Conservation (phyloP, 2,888 invertebrate genomes). For the Hirtodrosophila alboralis region DNA sequence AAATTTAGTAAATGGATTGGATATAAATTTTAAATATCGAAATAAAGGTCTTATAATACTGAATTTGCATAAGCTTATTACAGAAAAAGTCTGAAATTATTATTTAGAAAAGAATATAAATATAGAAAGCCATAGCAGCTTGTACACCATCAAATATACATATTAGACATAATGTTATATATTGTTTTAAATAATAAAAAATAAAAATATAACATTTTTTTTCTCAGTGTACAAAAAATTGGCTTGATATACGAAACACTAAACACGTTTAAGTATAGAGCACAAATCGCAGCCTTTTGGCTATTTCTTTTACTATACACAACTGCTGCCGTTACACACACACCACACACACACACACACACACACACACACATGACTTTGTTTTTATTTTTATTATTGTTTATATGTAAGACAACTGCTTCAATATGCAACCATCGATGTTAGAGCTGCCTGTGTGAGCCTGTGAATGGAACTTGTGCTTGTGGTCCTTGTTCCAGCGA, state of each 20-base stretch:
- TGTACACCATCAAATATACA: too few species aligned
- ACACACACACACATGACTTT: slow-evolving; percentile 6
- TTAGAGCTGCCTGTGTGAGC: slow-evolving; percentile 4
- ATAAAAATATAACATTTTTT: too few species aligned
- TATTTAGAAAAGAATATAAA: too few species aligned
- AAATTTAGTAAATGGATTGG: too few species aligned
- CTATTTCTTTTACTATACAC: slow-evolving; percentile 5
- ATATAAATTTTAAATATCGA: too few species aligned
- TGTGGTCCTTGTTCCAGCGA: too few species aligned
- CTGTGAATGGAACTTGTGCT: slow-evolving; percentile 2
- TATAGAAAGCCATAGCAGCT: too few species aligned
- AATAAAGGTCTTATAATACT: too few species aligned
- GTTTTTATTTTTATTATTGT: slow-evolving; percentile 60
- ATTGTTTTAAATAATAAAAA: too few species aligned
- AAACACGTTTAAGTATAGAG: slow-evolving; percentile 11
- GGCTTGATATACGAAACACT: not conserved
- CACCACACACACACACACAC: slow-evolving; percentile 12
- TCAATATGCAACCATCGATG: slow-evolving; percentile 47
- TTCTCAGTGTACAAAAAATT: not conserved
- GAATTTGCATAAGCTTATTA: too few species aligned
- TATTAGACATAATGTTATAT: too few species aligned
- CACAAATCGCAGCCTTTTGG: slow-evolving; percentile 21
- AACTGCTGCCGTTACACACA: not conserved
- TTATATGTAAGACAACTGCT: slow-evolving; percentile 53
- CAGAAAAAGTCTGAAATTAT: too few species aligned